Base-by-base conservation (phyloP, 2,113 vertebrate species). In the Brienomyrus longianalis region DNA sequence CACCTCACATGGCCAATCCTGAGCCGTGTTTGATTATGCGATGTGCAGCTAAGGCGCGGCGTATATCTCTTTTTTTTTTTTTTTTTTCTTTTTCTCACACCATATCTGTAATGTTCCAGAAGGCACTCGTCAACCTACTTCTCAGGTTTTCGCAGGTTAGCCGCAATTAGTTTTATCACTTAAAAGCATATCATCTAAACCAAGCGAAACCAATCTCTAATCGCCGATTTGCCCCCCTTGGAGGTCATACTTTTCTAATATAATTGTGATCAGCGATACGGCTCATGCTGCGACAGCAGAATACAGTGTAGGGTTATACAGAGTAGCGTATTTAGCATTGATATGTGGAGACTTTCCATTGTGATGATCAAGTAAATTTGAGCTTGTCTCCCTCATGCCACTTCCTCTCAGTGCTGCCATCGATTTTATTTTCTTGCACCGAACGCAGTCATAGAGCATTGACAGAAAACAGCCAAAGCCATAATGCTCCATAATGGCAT, bases 291-390 rank as follows among this genome's bases (percentile, higher is more conserved):
- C 27, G 13, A 83, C 39, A 45, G 19, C 77, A 86, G n/a, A 51
- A 27, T 31, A 17, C 84, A 51, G 84, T 27, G n/a, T 15, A 6
- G 45, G 45, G 48, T 10, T 15, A 85, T 47, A 23, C 83, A 85
- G 23, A 27, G 35, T 21, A 21, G 77, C 35, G 1, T 83, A 48
- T 23, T 85, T 47, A 23, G 21, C 45, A 51, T 86, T 51, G 83
- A 80, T 86, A 27, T 50, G n/a, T 86, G 48, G 50, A 27, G 47
- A 9, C 48, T 52, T 6, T 86, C 47, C 45, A 27, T 50, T 11
- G 47, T 86, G 84, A 86, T 51, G 48, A 85, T 85, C 21, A 52
- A 86, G 84, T 50, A 52, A 87, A 52, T 87, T 48, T 87, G 50
- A 31, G 50, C 51, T 39, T 56, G 15, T 31, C 11, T 23, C n/a